Base-by-base conservation (phyloP, 2,797 vertebrate genomes). In the Arnoldichthys spilopterus region DNA sequence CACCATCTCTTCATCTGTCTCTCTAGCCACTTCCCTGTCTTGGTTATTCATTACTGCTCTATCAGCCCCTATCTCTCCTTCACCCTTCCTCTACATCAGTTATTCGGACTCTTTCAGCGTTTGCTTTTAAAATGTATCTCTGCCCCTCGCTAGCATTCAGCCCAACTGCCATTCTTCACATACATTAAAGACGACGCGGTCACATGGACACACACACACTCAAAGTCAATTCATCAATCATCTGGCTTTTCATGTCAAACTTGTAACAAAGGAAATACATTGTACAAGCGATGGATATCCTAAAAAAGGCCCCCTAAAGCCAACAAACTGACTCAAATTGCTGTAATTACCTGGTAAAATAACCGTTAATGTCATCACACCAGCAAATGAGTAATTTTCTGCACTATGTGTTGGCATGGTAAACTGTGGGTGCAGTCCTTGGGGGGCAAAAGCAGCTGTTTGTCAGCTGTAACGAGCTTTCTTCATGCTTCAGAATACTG, bases 111-210 rank as follows among this genome's bases (percentile, higher is more conserved):
- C 30, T 69, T 78, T 78, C 58, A 81, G 82, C 79, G 58, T 79
- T 47, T 71, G 58, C 74, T 62, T 73, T 82, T 74, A 78, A 83
- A 80, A 84, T 78, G 80, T 54, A 85, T 80, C 80, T 74, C 62
- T 69, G 63, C 40, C 70, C 68, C 77, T 74, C 72, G 64, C 67
- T 11, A 69, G 32, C 58, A 59, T 72, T 79, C 70, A 47, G 68
- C 77, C 74, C 63, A 24, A 26, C 49, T 76, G 66, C 66, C 62
- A 71, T 82, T 72, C 61, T 77, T 74, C 80, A 75, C 59, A 63
- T 70, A 82, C 73, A 85, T 85, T 82, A 77, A 72, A 76, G 43
- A 13, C 56, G 69, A 40, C 61, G 47, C 74, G 62, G 59, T 51
- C 76, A 78, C 76, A 75, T 40, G 74, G 12, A 75, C 49, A 28